phyloP scores from a whole-genome alignment of 37 sponge, comb jelly and placozoan species.

The Haliclona indistincta region DNA sequence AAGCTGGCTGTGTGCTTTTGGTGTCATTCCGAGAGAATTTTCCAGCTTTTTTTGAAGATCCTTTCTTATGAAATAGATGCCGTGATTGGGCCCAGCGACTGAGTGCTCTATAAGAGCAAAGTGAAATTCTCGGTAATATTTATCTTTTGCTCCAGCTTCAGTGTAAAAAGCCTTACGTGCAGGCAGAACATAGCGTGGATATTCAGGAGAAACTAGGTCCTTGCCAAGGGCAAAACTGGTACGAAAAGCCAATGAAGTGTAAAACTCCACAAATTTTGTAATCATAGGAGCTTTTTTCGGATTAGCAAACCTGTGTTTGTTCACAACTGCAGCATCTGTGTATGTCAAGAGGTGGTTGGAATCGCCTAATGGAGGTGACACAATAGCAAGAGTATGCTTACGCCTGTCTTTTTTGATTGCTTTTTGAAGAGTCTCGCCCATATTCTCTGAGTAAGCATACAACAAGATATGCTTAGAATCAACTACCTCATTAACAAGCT shows the following conservation, averaged over 20 bases:
- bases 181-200: conserved; percentile 36
- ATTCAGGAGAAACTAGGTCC: neutral
- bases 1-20: too few relatives aligned
- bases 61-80: too few relatives aligned
- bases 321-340: conserved; percentile 30
- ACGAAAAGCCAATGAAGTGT: too few relatives aligned
- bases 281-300: conserved; percentile 5
- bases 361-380: too few relatives aligned
- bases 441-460: conserved; percentile 23
- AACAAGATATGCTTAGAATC: neutral
- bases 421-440: conserved; percentile 15
- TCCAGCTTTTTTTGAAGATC: too few relatives aligned
- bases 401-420: neutral
- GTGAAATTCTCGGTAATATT: neutral
- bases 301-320: conserved; percentile 20
- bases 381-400: too few relatives aligned
- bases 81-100: conserved; percentile 24
- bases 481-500: neutral
- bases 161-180: conserved; percentile 24
- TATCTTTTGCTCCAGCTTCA: neutral
- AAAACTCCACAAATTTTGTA: conserved; percentile 22
- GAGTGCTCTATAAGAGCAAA: conserved; percentile 12
- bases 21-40: too few relatives aligned
- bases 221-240: conserved; percentile 14
- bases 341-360: too few relatives aligned